phyloP scores from a whole-genome alignment of 2,113 vertebrate species.

The Anoplopoma fimbria region DNA sequence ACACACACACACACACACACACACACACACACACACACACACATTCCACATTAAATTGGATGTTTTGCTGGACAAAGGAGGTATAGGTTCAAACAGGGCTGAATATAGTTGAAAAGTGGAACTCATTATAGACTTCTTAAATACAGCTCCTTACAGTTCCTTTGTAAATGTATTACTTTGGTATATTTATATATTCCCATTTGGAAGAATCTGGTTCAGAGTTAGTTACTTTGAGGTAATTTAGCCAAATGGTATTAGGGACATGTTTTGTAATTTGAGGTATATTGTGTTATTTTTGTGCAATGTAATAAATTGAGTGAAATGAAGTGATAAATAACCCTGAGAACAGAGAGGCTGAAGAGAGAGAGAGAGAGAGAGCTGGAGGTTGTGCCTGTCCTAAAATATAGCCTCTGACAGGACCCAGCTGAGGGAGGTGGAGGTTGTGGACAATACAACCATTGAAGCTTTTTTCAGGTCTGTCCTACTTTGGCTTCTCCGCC shows the following conservation, averaged over 20 bases:
- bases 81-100: background rate
- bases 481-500: conserved; percentile 28
- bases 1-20: background rate
- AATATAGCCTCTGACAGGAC: conserved; percentile 44
- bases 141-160: background rate
- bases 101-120: background rate
- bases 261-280: background rate
- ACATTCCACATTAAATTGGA: background rate
- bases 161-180: background rate
- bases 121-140: background rate
- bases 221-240: background rate
- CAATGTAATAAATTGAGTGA: background rate
- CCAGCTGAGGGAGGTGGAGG: conserved; percentile 48
- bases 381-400: conserved; percentile 43
- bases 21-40: background rate
- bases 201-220: background rate
- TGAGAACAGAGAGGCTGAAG: background rate
- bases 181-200: background rate
- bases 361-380: background rate
- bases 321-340: conserved; percentile 1
- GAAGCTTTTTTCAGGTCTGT: conserved; percentile 49
- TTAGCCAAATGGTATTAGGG: background rate
- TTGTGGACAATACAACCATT: conserved; percentile 70
- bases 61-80: background rate
- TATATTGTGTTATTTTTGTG: background rate